These are phyloP conservation scores for Mactromeris polynyma DNA, from an alignment of 2,888 invertebrate genomes.

Conservation along the genomic window DNA sequence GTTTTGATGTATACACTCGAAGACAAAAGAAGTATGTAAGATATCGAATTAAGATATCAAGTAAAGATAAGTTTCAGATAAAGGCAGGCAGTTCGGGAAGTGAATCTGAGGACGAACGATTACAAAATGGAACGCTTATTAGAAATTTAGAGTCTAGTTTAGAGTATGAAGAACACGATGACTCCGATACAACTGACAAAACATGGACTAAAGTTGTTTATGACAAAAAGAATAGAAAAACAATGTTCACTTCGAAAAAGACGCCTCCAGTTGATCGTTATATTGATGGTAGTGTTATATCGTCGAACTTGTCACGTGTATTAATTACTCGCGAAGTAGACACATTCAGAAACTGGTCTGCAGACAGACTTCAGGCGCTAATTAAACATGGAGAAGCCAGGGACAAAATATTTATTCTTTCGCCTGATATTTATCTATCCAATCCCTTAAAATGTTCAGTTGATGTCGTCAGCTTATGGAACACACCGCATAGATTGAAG, in stretches of 20 bases:
- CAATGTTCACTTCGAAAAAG: background rate
- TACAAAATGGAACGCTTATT: background rate
- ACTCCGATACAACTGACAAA: background rate
- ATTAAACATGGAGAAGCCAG: constrained; percentile 34
- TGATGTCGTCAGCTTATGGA: constrained; percentile 70
- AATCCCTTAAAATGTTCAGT: constrained; percentile 41
- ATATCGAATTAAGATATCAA: background rate
- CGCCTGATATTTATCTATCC: constrained; percentile 37
- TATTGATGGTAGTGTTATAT: background rate
- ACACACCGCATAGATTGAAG: constrained; percentile 60
- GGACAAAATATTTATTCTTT: constrained; percentile 44
- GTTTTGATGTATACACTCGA: constrained; percentile 15
- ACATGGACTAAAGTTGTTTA: background rate
- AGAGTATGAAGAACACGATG: background rate
- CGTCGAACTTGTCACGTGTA: background rate
- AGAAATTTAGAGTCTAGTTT: background rate
- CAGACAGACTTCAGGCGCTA: constrained; percentile 31
- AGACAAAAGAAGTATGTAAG: constrained; percentile 24
- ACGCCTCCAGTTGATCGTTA: background rate
- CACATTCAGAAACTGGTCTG: background rate
- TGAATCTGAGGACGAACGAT: no score
- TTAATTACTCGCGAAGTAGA: background rate
- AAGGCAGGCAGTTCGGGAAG: background rate
- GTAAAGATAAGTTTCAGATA: background rate
- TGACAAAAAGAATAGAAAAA: background rate